Evolutionary conservation across 2,113 vertebrate species (phyloP).

Genomic region (Lagenorhynchus albirostris): DNA sequence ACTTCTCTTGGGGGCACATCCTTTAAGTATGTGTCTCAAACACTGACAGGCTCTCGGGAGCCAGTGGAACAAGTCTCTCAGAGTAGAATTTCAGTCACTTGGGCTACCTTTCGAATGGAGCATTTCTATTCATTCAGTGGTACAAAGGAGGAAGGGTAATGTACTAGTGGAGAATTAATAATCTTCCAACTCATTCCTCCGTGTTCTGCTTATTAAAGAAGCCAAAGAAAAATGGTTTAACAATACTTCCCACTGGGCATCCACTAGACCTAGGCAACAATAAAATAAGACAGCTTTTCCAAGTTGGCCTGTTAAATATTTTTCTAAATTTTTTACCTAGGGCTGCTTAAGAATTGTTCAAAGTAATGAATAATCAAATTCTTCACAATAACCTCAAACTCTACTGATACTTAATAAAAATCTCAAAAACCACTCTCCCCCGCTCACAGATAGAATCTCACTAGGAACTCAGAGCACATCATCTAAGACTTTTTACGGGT

Average conservation of each 20-base stretch:
- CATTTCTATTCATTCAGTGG: neutral
- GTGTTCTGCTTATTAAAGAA: neutral
- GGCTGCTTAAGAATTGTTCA: neutral
- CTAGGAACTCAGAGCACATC: neutral
- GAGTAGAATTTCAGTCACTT: neutral
- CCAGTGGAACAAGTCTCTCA: neutral
- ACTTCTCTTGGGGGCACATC: neutral
- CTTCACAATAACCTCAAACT: neutral
- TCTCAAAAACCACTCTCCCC: neutral
- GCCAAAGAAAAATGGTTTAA: neutral
- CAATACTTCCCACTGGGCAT: neutral
- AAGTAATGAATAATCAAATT: slow-evolving; percentile 8
- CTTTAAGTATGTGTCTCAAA: neutral
- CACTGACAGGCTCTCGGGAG: neutral
- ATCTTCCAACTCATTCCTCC: neutral
- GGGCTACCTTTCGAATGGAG: neutral
- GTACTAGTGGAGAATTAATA: neutral
- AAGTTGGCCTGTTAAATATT: neutral
- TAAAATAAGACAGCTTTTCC: neutral
- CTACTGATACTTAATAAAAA: neutral
- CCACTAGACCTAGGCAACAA: neutral
- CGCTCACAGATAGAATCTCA: neutral
- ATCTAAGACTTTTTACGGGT: neutral
- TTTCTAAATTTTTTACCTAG: neutral
- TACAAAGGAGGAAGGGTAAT: neutral